Evolutionary conservation across 2,888 invertebrate genomes (phyloP).

Genomic region (Cryptocheilus praepositus): DNA sequence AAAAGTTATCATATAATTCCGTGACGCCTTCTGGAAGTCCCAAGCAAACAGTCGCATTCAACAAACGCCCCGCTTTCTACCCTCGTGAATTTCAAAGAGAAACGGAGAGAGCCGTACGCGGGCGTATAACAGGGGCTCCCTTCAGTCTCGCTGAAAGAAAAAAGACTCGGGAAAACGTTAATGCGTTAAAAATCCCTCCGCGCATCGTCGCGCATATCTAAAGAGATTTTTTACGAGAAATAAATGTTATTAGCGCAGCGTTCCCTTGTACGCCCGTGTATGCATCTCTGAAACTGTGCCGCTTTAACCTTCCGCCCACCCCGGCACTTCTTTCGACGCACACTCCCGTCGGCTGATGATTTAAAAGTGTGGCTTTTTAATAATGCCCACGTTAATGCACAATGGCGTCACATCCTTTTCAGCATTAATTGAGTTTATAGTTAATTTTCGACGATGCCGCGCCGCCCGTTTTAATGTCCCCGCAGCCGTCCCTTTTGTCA

Average conservation of each 20-base stretch:
- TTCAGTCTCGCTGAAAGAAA: background rate
- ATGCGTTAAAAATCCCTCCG: conserved; percentile 22
- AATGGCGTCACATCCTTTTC: conserved; percentile 36
- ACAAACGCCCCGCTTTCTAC: too few species aligned
- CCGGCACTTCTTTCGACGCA: too few species aligned
- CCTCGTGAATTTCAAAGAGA: too few species aligned
- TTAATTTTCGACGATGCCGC: conserved; percentile 47
- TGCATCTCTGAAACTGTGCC: background rate
- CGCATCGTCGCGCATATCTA: conserved; percentile 32
- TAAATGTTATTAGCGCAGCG: conserved; percentile 32
- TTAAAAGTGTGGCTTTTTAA: conserved; percentile 47
- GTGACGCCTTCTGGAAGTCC: too few species aligned
- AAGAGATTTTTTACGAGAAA: conserved; percentile 34
- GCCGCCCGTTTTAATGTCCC: conserved; percentile 43
- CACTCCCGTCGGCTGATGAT: conserved; percentile 22
- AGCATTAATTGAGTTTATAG: conserved; percentile 55
- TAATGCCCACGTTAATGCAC: conserved; percentile 45
- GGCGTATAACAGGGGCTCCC: too few species aligned
- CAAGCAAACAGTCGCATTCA: too few species aligned
- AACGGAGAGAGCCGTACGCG: too few species aligned
- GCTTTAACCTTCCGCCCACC: too few species aligned
- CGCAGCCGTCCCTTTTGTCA: conserved; percentile 16
- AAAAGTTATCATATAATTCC: too few species aligned
- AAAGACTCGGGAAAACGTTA: conserved; percentile 9
- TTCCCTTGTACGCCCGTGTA: background rate